Evolutionary conservation across 2,797 vertebrate species (phyloP).

Genomic region (Lutjanus argentimaculatus): DNA sequence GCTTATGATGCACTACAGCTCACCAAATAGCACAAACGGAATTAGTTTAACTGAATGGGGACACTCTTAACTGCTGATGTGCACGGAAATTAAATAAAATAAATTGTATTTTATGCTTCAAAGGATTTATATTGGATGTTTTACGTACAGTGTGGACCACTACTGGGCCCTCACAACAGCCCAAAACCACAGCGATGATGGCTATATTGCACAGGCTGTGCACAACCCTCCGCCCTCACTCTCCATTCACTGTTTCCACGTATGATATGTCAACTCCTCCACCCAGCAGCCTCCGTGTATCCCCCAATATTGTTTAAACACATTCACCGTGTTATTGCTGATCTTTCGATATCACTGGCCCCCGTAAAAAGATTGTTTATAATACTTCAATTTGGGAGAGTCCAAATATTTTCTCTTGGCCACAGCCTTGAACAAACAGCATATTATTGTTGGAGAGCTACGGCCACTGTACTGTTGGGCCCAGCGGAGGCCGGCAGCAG

Average conservation of each 20-base stretch:
- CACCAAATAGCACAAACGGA: slow-evolving; percentile 38
- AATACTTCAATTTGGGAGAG: slow-evolving; percentile 85
- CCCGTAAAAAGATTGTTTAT: slow-evolving; percentile 83
- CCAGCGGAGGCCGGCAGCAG: slow-evolving; percentile 40
- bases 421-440: slow-evolving; percentile 84
- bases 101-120: slow-evolving; percentile 48
- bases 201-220: slow-evolving; percentile 31
- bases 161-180: slow-evolving; percentile 37
- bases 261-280: slow-evolving; percentile 58
- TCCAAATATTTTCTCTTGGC: slow-evolving; percentile 87
- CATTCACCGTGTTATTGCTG: slow-evolving; percentile 77
- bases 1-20: slow-evolving; percentile 62
- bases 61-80: slow-evolving; percentile 43
- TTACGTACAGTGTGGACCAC: slow-evolving; percentile 50
- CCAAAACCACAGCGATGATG: slow-evolving; percentile 61
- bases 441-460: slow-evolving; percentile 84
- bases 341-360: slow-evolving; percentile 79
- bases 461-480: slow-evolving; percentile 66
- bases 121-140: slow-evolving; percentile 55
- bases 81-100: slow-evolving; percentile 47
- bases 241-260: slow-evolving; percentile 58
- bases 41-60: slow-evolving; percentile 46
- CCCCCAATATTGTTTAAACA: slow-evolving; percentile 76
- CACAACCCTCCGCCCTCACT: slow-evolving; percentile 35
- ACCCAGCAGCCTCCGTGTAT: slow-evolving; percentile 60